Conservation (phyloP, 2,113 vertebrate species). For the Podilymbus podiceps region DNA sequence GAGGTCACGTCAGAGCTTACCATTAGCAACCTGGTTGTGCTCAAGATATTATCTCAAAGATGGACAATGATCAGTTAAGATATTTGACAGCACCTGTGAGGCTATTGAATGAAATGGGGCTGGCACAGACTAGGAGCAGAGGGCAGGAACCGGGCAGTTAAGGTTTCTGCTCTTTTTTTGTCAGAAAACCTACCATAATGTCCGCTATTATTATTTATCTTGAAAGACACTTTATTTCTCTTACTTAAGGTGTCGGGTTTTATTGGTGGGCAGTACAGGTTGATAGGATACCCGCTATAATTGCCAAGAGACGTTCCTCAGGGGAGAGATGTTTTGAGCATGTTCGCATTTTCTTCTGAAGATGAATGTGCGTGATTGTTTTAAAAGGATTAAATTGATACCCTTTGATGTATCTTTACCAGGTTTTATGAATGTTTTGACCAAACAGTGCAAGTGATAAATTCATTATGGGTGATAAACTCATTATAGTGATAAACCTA, state of each 20-base stretch:
- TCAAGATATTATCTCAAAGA: background rate
- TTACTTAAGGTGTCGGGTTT: background rate
- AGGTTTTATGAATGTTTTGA: conserved; percentile 52
- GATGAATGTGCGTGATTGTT: conserved; percentile 38
- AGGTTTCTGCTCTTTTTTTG: background rate
- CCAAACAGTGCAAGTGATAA: conserved; percentile 37
- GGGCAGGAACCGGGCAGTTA: background rate
- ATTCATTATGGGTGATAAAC: conserved; percentile 54
- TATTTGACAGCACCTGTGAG: background rate
- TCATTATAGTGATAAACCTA: conserved; percentile 49
- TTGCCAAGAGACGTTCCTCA: background rate
- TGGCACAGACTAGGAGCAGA: background rate
- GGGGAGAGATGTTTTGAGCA: background rate
- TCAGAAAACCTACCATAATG: background rate
- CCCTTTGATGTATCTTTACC: conserved; percentile 21
- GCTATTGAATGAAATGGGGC: background rate
- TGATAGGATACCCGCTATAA: background rate
- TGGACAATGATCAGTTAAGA: background rate
- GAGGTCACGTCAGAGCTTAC: background rate
- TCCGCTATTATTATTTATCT: background rate
- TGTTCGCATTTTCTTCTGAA: background rate
- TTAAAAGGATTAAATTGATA: conserved; percentile 54
- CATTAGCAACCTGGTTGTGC: background rate
- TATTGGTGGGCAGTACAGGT: background rate
- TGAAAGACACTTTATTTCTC: background rate